Percentiles rank a stretch among this genome's conserved stretches.
Conservation (phyloP, 92 coral and sea anemone species). For the Scolanthus callimorphus region DNA sequence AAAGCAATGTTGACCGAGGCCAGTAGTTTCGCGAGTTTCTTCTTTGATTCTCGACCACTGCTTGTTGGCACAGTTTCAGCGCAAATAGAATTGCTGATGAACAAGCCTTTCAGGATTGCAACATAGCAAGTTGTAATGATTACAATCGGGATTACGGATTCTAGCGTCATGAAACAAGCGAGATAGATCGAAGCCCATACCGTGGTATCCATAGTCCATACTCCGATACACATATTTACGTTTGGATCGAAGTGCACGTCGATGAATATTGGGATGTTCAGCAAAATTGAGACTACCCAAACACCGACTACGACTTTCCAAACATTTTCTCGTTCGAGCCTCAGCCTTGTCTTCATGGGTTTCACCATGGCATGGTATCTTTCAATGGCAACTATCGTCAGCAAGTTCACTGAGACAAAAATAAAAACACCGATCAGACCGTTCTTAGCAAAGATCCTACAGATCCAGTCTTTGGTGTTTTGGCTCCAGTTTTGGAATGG, state of each 20-base stretch:
- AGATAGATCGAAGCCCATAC: slow-evolving; percentile 14
- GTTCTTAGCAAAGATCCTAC: slow-evolving; percentile 37
- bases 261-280: slow-evolving; percentile 38
- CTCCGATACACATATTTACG: slow-evolving; percentile 25
- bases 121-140: slow-evolving; percentile 38
- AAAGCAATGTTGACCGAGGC: slow-evolving; percentile 32
- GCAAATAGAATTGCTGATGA: slow-evolving; percentile 39
- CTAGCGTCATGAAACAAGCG: slow-evolving; percentile 22
- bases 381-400: slow-evolving; percentile 50
- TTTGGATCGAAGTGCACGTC: slow-evolving; percentile 9
- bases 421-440: slow-evolving; percentile 30
- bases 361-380: slow-evolving; percentile 47
- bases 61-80: slow-evolving; percentile 3
- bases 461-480: slow-evolving; percentile 18
- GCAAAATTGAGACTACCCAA: slow-evolving; percentile 25
- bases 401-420: slow-evolving; percentile 33
- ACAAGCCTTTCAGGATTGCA: slow-evolving; percentile 45
- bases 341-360: slow-evolving; percentile 35
- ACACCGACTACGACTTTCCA: slow-evolving; percentile 24
- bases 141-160: slow-evolving; percentile 30
- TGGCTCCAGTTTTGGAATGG: background rate
- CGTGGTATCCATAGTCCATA: slow-evolving; percentile 32
- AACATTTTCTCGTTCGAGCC: slow-evolving; percentile 29
- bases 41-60: slow-evolving; percentile 19
- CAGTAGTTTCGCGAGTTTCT: slow-evolving; percentile 35